phyloP scores from a whole-genome alignment of 2,113 vertebrate species.

The Colius striatus region DNA sequence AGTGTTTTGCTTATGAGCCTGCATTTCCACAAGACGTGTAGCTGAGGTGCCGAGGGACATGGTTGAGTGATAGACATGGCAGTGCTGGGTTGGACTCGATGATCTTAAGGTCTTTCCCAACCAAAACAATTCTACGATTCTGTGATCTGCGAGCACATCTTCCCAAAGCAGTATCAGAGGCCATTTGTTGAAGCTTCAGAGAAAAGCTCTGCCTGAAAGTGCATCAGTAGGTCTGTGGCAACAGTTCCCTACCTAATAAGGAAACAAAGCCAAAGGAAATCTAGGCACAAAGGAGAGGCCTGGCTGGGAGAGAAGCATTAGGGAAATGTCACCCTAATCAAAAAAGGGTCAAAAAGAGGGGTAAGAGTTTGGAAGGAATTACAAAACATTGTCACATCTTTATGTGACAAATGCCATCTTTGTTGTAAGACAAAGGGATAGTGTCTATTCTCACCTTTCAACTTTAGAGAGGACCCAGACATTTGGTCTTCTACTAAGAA shows the following conservation, averaged over 20 bases:
- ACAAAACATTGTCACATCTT: neutral
- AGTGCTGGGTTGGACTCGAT: too few relatives aligned
- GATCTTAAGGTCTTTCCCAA: too few relatives aligned
- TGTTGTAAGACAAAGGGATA: neutral
- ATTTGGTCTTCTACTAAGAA: neutral
- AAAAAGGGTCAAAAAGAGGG: neutral
- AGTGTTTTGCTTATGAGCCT: neutral
- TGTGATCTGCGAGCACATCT: neutral
- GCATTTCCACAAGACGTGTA: neutral
- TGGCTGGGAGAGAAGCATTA: neutral
- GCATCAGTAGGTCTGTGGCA: neutral
- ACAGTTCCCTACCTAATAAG: neutral
- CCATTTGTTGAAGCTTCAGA: neutral
- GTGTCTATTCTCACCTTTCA: neutral
- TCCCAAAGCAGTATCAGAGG: neutral
- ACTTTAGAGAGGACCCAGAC: neutral
- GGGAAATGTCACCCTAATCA: neutral
- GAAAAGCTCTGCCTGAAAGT: neutral
- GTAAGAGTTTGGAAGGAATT: neutral
- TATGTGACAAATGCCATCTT: neutral
- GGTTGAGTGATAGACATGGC: too few relatives aligned
- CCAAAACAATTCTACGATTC: too few relatives aligned
- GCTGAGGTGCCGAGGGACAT: too few relatives aligned
- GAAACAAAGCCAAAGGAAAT: neutral
- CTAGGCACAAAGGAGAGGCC: neutral